Percentiles rank a stretch among this genome's conserved stretches.
These are phyloP conservation scores for Phaedon cochleariae DNA, from an alignment of 2,888 invertebrate species.

Conservation along the genomic window DNA sequence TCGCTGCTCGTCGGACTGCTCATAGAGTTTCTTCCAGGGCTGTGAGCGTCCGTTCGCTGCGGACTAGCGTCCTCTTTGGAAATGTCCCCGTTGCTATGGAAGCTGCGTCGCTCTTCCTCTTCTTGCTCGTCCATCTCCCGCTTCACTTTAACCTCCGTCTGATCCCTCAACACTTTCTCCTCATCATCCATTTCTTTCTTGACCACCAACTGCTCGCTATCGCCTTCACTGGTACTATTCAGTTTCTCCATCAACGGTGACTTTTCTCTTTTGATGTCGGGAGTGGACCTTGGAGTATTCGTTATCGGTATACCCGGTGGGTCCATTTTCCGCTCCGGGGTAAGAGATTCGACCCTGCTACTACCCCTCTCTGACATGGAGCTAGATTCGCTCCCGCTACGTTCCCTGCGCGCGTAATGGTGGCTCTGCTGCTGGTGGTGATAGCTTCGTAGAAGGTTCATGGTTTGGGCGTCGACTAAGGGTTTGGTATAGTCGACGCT, in stretches of 20 bases:
- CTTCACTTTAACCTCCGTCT: conserved; percentile 61
- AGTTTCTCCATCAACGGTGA: conserved; percentile 63
- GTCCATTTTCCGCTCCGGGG: conserved; percentile 81
- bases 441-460: conserved; percentile 83
- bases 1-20: conserved; percentile 80
- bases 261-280: conserved; percentile 68
- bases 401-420: conserved; percentile 74
- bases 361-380: conserved; percentile 86
- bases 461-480: conserved; percentile 85
- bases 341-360: conserved; percentile 80
- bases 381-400: conserved; percentile 89
- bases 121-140: conserved; percentile 58
- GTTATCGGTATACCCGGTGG: conserved; percentile 67
- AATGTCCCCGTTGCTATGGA: conserved; percentile 56
- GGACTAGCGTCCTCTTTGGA: conserved; percentile 50
- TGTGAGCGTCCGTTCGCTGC: too few relatives aligned
- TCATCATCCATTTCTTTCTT: conserved; percentile 58
- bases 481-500: conserved; percentile 93
- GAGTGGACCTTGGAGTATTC: conserved; percentile 72
- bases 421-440: conserved; percentile 72
- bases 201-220: conserved; percentile 58
- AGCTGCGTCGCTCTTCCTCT: conserved; percentile 60
- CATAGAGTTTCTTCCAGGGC: conserved; percentile 70
- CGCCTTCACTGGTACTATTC: conserved; percentile 59
- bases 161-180: conserved; percentile 54